A percentile compares a stretch with the other conserved stretches of the same genome.
These are phyloP conservation scores for Hydractinia symbiolongicarpus DNA, from an alignment of 30 jellyfish, hydroid and myxozoan genomes.

Conservation along the genomic window DNA sequence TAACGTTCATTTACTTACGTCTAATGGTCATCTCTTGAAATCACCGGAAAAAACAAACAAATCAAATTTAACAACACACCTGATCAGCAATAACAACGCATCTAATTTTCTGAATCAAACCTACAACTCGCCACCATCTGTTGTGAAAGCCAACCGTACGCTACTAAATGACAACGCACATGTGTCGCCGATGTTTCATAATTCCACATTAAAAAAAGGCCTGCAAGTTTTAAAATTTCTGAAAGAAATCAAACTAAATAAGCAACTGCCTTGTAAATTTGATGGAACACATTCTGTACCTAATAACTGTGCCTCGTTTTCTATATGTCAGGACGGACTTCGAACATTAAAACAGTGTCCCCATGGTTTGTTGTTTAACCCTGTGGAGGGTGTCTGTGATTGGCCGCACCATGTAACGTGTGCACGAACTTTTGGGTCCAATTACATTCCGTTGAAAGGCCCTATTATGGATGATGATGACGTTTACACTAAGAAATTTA, in stretches of 20 bases:
- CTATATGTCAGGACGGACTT: constrained; percentile 48
- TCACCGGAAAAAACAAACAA: constrained; percentile 6
- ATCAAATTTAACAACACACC: background rate
- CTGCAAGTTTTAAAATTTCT: constrained; percentile 24
- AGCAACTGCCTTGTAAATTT: background rate
- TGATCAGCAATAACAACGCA: background rate
- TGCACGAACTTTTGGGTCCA: background rate
- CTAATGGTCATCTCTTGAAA: background rate
- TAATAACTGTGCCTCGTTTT: constrained; percentile 42
- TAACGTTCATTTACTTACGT: background rate
- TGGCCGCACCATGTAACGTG: constrained; percentile 80
- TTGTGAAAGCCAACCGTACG: background rate
- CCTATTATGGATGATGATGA: constrained; percentile 1
- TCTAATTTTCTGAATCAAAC: background rate
- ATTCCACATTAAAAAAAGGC: background rate
- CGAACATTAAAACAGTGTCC: constrained; percentile 55
- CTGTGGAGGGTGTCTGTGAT: constrained; percentile 69
- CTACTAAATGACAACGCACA: background rate
- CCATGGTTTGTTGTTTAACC: constrained; percentile 43
- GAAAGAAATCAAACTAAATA: constrained; percentile 6
- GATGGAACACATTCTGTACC: constrained; percentile 62
- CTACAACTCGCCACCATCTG: background rate
- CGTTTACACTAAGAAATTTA: background rate
- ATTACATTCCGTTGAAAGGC: background rate
- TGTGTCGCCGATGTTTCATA: background rate